Evolutionary conservation across 1,140 invertebrate genomes (phyloP), one percentile per base, ranked within the genome.

Genomic region (Drosophila tani): DNA sequence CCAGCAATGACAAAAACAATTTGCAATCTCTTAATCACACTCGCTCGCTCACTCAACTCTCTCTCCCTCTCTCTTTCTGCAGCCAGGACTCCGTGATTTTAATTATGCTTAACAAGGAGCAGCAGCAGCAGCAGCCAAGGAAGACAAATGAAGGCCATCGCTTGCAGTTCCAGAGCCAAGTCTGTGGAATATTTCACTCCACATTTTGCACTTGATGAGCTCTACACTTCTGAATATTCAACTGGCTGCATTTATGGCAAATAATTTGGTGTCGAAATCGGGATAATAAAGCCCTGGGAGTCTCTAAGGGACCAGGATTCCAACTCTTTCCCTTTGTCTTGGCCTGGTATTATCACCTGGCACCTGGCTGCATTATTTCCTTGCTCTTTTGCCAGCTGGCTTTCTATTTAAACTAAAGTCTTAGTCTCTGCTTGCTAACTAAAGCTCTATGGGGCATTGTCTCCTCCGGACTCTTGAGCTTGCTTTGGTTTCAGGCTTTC

Each of bases 61-160:
- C 27, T 35, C 21, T 9, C 41, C 29, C 21, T 41, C 46, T 35
- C 15, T 67, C 12, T 27, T 29, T 45, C 9, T 14, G 5, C 40
- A 41, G 40, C 53, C 32, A 40, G 53, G 53, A 55, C 21, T 50
- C 49, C 53, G 46, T 51, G 50, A 70, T 86, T 86, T 86, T 82
- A 86, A 86, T 86, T 86, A 82, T 69, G 66, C 66, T 69, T 65
- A 69, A 69, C 60, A 45, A 65, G 47, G 35, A 53, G 62, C 17
- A 69, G 47, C n/a, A 53, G 35, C 11, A 60, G 65, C 8, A 35
- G 62, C 62, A 12, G 66, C 62, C 49, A 50, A 53, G 62, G 40
- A 69, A 69, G 62, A 69, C 47, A 53, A 69, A 69, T 69, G 67
- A 69, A 69, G 67, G 47, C 67, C 66, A 51, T 63, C 24, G 60